Evolutionary conservation across 53 echinoderm and acorn worm genomes (phyloP), one percentile per base, ranked within the genome.

Genomic region (Holothuria leucospilota): DNA sequence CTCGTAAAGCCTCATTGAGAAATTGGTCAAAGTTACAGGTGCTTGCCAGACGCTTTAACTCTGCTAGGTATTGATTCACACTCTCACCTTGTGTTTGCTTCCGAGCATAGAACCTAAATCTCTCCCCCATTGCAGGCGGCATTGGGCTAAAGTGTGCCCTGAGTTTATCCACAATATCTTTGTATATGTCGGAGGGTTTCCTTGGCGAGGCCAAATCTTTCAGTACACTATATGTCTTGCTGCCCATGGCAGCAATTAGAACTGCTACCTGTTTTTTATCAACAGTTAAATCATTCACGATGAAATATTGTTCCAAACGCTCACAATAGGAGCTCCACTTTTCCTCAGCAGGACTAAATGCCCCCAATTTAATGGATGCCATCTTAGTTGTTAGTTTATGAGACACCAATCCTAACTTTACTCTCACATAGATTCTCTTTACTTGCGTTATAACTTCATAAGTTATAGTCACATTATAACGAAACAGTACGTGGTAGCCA

Each of bases 251-350:
- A 39, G 46, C 20, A 18, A 74, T 41, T 16, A 46, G 20, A 39
- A 40, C 51, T 20, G 42, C 75, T 20, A 74, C 75, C 41, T 74
- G n/a, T 74, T 40, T 49, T 23, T 39, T 2, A 74, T 74, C 75
- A 21, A 4, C 24, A 34, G 3, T 34, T 34, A 46, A 0, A 46
- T 74, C 75, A 20, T 74, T 41, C 5, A 74, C 40, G 4, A 46
- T 74, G 20, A 74, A 74, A 20, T 74, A 74, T 51, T 74, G 75
- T 14, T 74, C 75, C 42, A 39, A 39, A 20, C 75, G 46, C 51
- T n/a, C n/a, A n/a, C n/a, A n/a, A n/a, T n/a, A n/a, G n/a, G n/a
- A n/a, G n/a, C n/a, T 29, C 59, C 56, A 58, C 78, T 56, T 21
- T 21, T 78, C 59, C 65, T 9, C 65, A 26, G 30, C 72, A 6